Conservation (phyloP, 1,140 invertebrate genomes). For the Dreissena rostriformis region DNA sequence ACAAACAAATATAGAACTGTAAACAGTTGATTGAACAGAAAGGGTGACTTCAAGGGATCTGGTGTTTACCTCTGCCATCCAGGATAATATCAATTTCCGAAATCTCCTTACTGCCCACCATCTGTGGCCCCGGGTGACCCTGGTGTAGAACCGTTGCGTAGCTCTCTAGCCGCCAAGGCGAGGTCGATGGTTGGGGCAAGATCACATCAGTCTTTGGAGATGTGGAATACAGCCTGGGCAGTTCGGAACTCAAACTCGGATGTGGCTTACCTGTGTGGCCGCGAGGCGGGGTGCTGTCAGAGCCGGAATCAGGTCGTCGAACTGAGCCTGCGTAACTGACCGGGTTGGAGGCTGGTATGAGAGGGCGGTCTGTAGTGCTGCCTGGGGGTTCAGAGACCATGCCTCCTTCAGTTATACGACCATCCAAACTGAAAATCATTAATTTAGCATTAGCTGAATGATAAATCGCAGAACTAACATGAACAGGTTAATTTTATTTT, state of each 20-base stretch:
- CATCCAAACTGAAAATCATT: slow-evolving; percentile 73
- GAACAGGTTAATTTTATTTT: no score
- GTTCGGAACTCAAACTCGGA: slow-evolving; percentile 4
- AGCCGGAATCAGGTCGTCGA: slow-evolving; percentile 59
- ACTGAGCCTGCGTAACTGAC: slow-evolving; percentile 70
- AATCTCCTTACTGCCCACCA: slow-evolving; percentile 46
- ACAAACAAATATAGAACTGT: no score
- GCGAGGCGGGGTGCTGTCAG: slow-evolving; percentile 56
- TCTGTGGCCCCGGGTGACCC: slow-evolving; percentile 66
- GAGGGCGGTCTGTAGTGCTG: slow-evolving; percentile 62
- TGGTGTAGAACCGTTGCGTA: slow-evolving; percentile 74
- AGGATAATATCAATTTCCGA: slow-evolving; percentile 56
- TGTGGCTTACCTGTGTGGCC: slow-evolving; percentile 72
- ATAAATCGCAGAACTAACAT: no score
- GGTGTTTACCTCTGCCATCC: slow-evolving; percentile 45
- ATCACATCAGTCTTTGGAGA: slow-evolving; percentile 33
- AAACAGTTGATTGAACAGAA: no score
- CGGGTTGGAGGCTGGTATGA: slow-evolving; percentile 60
- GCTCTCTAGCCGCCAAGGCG: slow-evolving; percentile 61
- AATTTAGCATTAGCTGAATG: no score
- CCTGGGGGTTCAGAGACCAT: slow-evolving; percentile 30
- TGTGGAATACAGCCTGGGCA: slow-evolving; percentile 24
- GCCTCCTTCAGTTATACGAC: slow-evolving; percentile 59
- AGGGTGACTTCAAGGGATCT: no score
- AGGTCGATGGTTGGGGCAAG: slow-evolving; percentile 49